Conservation (phyloP, 2,888 invertebrate genomes). For the Macaria notata region DNA sequence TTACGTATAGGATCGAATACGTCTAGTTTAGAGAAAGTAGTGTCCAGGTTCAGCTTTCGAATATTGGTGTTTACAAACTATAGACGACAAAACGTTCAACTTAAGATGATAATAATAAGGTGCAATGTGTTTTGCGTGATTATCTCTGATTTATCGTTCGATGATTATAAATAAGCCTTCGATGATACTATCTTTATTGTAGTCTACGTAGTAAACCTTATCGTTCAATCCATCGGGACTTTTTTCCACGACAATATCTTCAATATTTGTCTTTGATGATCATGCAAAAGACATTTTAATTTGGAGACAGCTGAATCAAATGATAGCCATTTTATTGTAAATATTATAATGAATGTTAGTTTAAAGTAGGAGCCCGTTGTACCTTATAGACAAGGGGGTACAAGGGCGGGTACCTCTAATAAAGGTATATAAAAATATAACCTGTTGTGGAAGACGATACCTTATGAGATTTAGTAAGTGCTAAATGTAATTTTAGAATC, state of each 20-base stretch:
- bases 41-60: constrained; percentile 78
- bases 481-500: constrained; percentile 62
- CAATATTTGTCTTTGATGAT: not conserved
- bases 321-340: constrained; percentile 47
- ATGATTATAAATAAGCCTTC: constrained; percentile 1
- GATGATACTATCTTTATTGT: not conserved
- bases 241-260: not conserved
- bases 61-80: constrained; percentile 63
- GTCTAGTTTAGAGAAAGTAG: constrained; percentile 69
- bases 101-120: constrained; percentile 38
- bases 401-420: constrained; percentile 52
- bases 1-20: constrained; percentile 61
- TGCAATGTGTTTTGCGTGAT: constrained; percentile 14
- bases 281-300: constrained; percentile 36
- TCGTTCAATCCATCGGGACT: not conserved
- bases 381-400: constrained; percentile 40
- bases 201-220: not conserved
- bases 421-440: constrained; percentile 54
- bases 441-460: constrained; percentile 80
- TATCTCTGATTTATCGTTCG: not conserved
- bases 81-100: constrained; percentile 64
- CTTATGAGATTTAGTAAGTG: constrained; percentile 66
- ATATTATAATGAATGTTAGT: constrained; percentile 70
- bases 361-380: constrained; percentile 46
- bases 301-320: constrained; percentile 16